These are phyloP conservation scores for Leucophenga montana DNA, from an alignment of 2,888 invertebrate species.

Conservation along the genomic window DNA sequence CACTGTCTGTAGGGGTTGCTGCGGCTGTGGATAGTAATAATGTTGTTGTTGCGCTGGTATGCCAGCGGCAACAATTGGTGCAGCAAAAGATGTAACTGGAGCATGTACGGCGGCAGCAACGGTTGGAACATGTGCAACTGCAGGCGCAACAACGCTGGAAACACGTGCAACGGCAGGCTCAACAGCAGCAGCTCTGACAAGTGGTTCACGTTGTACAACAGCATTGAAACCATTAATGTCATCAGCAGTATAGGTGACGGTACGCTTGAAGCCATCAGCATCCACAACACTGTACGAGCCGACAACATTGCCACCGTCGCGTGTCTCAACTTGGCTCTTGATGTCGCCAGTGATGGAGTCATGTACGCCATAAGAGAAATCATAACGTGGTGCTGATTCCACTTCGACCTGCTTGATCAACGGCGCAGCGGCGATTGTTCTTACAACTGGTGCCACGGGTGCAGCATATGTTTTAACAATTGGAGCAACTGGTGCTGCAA, in stretches of 20 bases:
- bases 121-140: constrained; percentile 46
- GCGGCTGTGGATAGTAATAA: constrained; percentile 40
- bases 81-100: not conserved
- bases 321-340: constrained; percentile 75
- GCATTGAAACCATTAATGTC: constrained; percentile 76
- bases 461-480: constrained; percentile 40
- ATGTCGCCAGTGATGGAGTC: constrained; percentile 75
- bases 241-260: constrained; percentile 76
- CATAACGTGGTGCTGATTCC: constrained; percentile 69
- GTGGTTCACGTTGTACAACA: constrained; percentile 75
- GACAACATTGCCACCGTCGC: constrained; percentile 75
- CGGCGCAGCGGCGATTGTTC: constrained; percentile 33
- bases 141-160: constrained; percentile 46
- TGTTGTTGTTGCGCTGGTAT: constrained; percentile 1
- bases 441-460: constrained; percentile 32
- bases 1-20: constrained; percentile 40
- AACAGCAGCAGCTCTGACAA: constrained; percentile 51
- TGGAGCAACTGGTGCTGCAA: constrained; percentile 36
- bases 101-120: constrained; percentile 34
- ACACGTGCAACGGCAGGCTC: constrained; percentile 47
- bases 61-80: constrained; percentile 15
- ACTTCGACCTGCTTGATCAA: constrained; percentile 61
- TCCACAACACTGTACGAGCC: constrained; percentile 76
- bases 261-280: constrained; percentile 75
- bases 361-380: constrained; percentile 74